A percentile compares a stretch with the other conserved stretches of the same genome.
phyloP scores from a whole-genome alignment of 37 sponge, comb jelly and placozoan species.

The Ianthella basta region DNA sequence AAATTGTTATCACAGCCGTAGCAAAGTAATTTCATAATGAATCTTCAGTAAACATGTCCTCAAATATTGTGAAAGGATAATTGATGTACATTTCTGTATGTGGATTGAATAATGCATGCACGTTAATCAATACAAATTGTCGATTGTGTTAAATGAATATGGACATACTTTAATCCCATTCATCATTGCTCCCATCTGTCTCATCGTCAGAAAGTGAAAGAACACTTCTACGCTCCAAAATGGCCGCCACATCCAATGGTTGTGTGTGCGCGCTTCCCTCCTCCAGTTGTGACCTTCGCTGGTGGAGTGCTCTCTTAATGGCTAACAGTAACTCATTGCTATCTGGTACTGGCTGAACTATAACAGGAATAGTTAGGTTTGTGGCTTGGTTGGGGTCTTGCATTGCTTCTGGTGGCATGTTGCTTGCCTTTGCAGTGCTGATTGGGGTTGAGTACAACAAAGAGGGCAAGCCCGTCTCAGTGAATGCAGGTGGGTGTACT shows the following conservation, averaged over 20 bases:
- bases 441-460: too few species aligned
- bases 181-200: neutral
- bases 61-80: too few species aligned
- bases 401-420: too few species aligned
- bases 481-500: neutral
- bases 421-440: neutral
- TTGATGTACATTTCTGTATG: too few species aligned
- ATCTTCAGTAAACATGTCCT: too few species aligned
- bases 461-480: neutral
- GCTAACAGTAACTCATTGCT: conserved; percentile 41
- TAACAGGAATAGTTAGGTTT: too few species aligned
- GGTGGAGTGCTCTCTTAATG: conserved; percentile 46
- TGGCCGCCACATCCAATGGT: conserved; percentile 73
- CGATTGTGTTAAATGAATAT: too few species aligned
- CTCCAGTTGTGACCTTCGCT: conserved; percentile 16
- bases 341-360: neutral
- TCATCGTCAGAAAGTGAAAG: conserved; percentile 26
- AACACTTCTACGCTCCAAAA: conserved; percentile 47
- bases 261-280: neutral
- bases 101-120: too few species aligned
- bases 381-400: too few species aligned
- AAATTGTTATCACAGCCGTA: too few species aligned
- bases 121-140: too few species aligned
- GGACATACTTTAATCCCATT: neutral
- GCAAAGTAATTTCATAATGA: too few species aligned